These are phyloP conservation scores for Drosophila equinoxialis DNA, from an alignment of 1,140 invertebrate genomes.

Conservation along the genomic window DNA sequence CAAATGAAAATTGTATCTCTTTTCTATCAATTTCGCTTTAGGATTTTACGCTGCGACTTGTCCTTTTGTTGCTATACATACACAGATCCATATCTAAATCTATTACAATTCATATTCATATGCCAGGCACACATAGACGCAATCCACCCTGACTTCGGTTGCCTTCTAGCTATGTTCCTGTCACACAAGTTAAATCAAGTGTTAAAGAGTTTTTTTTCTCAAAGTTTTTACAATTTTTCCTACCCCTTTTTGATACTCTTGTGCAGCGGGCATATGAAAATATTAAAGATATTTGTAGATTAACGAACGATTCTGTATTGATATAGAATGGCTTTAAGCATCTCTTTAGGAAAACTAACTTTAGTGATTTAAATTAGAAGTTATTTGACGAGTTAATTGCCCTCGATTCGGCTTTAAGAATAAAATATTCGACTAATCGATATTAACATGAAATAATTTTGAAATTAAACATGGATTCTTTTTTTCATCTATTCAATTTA, in stretches of 20 bases:
- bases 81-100: constrained; percentile 72
- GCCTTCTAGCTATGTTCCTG: constrained; percentile 16
- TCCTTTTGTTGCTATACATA: constrained; percentile 57
- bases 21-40: constrained; percentile 55
- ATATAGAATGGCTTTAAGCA: too few species aligned
- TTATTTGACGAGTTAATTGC: too few species aligned
- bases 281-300: neutral
- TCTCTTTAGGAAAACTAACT: too few species aligned
- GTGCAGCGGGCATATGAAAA: neutral
- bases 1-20: constrained; percentile 30
- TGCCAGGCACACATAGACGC: constrained; percentile 43
- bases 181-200: constrained; percentile 71
- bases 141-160: constrained; percentile 7
- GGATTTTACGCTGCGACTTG: constrained; percentile 64
- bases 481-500: too few species aligned
- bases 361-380: too few species aligned
- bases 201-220: constrained; percentile 75
- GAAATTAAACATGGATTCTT: too few species aligned
- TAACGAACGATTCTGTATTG: neutral
- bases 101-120: constrained; percentile 79
- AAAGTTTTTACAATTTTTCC: constrained; percentile 38
- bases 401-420: too few species aligned
- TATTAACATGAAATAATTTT: too few species aligned
- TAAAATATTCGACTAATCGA: too few species aligned
- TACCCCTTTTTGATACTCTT: constrained; percentile 60